Evolutionary conservation across 2,888 invertebrate genomes (phyloP).

Genomic region (Agrochola circellaris): DNA sequence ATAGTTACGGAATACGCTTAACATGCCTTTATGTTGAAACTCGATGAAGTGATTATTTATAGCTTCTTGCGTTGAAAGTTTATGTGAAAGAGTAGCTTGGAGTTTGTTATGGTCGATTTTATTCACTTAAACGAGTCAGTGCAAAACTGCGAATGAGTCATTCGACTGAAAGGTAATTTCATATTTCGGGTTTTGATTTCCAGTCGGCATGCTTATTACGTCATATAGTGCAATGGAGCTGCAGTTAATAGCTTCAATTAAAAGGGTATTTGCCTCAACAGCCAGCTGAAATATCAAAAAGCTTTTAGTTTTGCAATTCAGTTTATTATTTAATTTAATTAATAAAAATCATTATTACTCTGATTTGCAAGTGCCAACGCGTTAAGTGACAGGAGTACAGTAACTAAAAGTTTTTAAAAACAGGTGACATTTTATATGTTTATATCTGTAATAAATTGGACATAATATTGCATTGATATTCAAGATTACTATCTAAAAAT

Average conservation of each 20-base stretch:
- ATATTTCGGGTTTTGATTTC: conserved; percentile 31
- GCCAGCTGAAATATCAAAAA: conserved; percentile 49
- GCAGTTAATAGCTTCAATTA: conserved; percentile 56
- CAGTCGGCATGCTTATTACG: conserved; percentile 41
- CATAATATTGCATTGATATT: conserved; percentile 6
- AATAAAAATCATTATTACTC: conserved; percentile 21
- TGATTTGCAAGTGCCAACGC: conserved; percentile 20
- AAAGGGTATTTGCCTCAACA: conserved; percentile 48
- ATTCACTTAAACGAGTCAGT: conserved; percentile 30
- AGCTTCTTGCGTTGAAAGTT: conserved; percentile 44
- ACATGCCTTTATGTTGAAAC: conserved; percentile 56
- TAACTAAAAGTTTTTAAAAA: conserved; percentile 6
- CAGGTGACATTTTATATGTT: conserved; percentile 23
- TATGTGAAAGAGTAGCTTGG: conserved; percentile 39
- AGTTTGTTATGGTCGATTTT: conserved; percentile 37
- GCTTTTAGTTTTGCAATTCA: conserved; percentile 51
- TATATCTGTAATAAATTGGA: conserved; percentile 19
- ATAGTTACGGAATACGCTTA: conserved; percentile 67
- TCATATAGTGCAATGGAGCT: conserved; percentile 46
- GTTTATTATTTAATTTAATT: conserved; percentile 51
- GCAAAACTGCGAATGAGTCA: conserved; percentile 45
- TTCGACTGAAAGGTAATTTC: conserved; percentile 41
- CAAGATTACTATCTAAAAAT: conserved; percentile 28
- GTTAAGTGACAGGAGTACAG: background rate
- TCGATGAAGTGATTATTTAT: conserved; percentile 59